phyloP scores from a whole-genome alignment of 2,113 vertebrate genomes.

The Eubucco bourcierii region DNA sequence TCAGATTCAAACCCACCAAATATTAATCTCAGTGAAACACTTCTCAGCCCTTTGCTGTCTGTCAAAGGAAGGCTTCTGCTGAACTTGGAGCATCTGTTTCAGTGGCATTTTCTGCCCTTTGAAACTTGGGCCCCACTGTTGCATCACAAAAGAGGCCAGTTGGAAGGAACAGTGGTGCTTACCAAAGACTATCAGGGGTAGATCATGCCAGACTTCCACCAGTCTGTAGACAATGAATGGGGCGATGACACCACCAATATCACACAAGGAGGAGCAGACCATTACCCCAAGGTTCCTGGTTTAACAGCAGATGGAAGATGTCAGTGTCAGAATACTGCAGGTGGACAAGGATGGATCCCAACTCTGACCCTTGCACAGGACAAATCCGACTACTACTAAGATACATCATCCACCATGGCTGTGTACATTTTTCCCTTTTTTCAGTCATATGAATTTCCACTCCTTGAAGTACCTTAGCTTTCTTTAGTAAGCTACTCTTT shows the following conservation, averaged over 20 bases:
- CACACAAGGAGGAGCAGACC: conserved; percentile 87
- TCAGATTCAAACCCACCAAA: not conserved
- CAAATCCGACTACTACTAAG: not conserved
- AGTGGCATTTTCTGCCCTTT: not conserved
- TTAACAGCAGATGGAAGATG: not conserved
- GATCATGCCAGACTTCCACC: conserved; percentile 82
- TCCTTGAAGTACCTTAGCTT: not conserved
- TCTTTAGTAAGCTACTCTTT: not conserved
- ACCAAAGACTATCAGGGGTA: conserved; percentile 91
- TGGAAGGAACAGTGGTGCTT: conserved; percentile 14
- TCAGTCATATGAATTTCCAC: not conserved
- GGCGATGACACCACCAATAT: conserved; percentile 85
- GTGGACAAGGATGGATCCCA: not conserved
- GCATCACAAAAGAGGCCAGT: accelerated
- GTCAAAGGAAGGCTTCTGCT: not conserved
- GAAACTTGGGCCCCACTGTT: not conserved
- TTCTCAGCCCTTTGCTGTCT: not conserved
- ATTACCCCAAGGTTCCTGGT: conserved; percentile 88
- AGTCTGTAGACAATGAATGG: conserved; percentile 91
- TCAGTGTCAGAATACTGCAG: not conserved
- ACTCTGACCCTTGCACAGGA: not conserved
- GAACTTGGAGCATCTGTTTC: not conserved
- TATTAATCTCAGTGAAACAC: not conserved
- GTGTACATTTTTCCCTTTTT: not conserved
- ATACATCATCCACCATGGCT: not conserved